phyloP scores from a whole-genome alignment of 1,140 invertebrate genomes.

The Meloidogyne hapla region DNA sequence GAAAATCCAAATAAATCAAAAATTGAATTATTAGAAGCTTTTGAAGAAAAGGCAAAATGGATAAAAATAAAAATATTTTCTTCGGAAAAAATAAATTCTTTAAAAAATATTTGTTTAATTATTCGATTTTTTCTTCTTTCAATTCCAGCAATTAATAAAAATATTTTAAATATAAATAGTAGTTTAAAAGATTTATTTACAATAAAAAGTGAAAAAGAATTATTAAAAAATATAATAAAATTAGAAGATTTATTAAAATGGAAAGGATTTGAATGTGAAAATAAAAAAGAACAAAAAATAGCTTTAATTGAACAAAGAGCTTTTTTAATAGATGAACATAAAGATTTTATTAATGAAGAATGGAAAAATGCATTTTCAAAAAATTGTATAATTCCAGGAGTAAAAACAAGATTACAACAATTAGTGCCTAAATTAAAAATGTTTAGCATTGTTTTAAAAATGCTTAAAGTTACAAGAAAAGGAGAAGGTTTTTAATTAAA shows the following conservation, averaged over 20 bases:
- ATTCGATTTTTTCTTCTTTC: neutral
- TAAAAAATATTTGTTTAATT: constrained; percentile 7
- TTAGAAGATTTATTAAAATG: neutral
- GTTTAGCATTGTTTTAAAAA: neutral
- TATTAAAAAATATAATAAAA: neutral
- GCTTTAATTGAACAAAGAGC: neutral
- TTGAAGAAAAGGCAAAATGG: neutral
- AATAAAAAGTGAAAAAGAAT: neutral
- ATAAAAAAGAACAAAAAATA: neutral
- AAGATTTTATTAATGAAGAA: neutral
- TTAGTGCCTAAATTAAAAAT: neutral
- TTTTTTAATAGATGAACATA: neutral
- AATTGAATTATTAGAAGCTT: neutral
- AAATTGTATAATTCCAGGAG: neutral
- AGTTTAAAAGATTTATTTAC: neutral
- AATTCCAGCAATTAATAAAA: neutral
- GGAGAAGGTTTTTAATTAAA: neutral
- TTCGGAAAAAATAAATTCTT: neutral
- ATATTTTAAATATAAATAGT: neutral
- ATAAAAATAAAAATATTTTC: neutral
- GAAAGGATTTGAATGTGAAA: neutral
- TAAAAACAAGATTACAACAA: neutral
- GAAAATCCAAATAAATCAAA: neutral
- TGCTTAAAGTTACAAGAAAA: too few relatives aligned
- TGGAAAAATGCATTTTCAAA: neutral